A percentile compares a stretch with the other conserved stretches of the same genome.
Evolutionary conservation across 2,797 vertebrate species (phyloP).

Genomic region (Otolemur crassicaudatus): DNA sequence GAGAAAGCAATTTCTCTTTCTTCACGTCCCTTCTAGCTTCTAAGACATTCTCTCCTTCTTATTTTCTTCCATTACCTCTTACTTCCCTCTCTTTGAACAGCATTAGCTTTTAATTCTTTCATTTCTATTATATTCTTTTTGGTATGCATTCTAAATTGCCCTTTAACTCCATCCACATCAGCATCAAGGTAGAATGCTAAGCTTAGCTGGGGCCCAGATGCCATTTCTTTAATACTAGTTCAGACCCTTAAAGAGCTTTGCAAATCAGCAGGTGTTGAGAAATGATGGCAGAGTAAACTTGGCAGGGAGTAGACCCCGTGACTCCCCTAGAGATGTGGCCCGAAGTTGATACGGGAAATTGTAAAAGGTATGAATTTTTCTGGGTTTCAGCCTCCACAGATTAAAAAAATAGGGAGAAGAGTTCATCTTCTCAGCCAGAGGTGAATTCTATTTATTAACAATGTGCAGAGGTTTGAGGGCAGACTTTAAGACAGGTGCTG

Average conservation of each 20-base stretch:
- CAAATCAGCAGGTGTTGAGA: constrained; percentile 34
- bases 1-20: constrained; percentile 19
- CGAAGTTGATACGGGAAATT: not conserved
- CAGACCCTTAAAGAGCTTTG: constrained; percentile 41
- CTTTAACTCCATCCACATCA: not conserved
- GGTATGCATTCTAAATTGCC: not conserved
- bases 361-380: constrained; percentile 38
- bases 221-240: constrained; percentile 15
- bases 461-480: not conserved
- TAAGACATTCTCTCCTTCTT: not conserved
- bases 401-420: constrained; percentile 37
- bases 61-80: not conserved
- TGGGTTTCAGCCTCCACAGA: not conserved
- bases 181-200: constrained; percentile 36
- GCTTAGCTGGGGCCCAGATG: not conserved
- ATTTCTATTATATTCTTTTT: not conserved
- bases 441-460: not conserved
- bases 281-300: constrained; percentile 17
- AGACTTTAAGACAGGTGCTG: not conserved
- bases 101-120: constrained; percentile 34
- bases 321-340: not conserved
- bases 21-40: not conserved
- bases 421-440: not conserved
- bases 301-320: constrained; percentile 3
- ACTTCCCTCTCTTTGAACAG: not conserved